Evolutionary conservation across 2,797 vertebrate genomes (phyloP).

Genomic region (Carapus acus): DNA sequence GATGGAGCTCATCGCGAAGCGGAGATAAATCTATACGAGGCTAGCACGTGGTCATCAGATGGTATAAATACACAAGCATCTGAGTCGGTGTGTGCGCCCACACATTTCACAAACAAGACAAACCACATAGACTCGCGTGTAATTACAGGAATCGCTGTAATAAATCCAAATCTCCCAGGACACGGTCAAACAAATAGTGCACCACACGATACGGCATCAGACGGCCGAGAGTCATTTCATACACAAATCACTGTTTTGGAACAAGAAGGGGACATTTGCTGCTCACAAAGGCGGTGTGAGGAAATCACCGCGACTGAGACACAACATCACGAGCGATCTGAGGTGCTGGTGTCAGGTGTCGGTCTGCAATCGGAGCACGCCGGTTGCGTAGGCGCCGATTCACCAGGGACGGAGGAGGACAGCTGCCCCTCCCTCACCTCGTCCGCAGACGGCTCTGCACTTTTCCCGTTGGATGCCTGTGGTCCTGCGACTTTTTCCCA

Average conservation of each 20-base stretch:
- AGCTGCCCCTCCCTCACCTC: conserved; percentile 41
- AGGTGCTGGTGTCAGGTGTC: conserved; percentile 25
- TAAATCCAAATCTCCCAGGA: conserved; percentile 18
- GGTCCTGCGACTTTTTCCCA: conserved; percentile 9
- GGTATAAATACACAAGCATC: conserved; percentile 6
- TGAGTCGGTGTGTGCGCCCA: conserved; percentile 2
- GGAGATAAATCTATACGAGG: not conserved
- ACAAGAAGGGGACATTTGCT: conserved; percentile 16
- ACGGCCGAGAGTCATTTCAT: conserved; percentile 1
- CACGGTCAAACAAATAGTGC: not conserved
- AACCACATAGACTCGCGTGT: conserved; percentile 10
- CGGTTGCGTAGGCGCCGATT: conserved; percentile 21
- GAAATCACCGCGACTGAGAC: conserved; percentile 14
- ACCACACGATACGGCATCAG: conserved; percentile 6
- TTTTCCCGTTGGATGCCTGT: conserved; percentile 12
- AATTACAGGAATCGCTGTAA: conserved; percentile 1
- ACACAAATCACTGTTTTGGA: too few relatives aligned
- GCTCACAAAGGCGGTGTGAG: conserved; percentile 15
- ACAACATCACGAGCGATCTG: conserved; percentile 24
- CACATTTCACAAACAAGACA: conserved; percentile 4
- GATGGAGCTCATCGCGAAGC: conserved; percentile 5
- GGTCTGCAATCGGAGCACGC: conserved; percentile 12
- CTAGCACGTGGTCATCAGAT: conserved; percentile 5
- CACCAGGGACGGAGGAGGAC: conserved; percentile 42
- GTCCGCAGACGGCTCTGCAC: conserved; percentile 33